phyloP scores from a whole-genome alignment of 1,140 invertebrate species.

The Drosophila sturtevanti region DNA sequence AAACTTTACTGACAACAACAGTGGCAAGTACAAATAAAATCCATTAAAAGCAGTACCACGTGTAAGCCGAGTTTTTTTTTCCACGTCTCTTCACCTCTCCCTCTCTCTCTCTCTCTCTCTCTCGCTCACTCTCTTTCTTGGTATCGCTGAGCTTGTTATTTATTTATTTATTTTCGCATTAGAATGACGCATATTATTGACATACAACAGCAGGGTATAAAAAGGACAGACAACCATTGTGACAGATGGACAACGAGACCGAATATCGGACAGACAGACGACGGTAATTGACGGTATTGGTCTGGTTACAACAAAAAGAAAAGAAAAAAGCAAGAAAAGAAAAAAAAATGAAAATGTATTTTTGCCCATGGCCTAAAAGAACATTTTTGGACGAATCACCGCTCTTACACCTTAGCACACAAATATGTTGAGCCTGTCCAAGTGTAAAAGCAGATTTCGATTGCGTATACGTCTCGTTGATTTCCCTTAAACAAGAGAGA shows the following conservation, averaged over 20 bases:
- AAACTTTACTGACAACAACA: constrained; percentile 20
- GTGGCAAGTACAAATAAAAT: constrained; percentile 79
- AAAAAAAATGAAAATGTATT: too few species aligned
- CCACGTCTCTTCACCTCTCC: not conserved
- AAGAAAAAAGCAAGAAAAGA: too few species aligned
- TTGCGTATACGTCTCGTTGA: not conserved
- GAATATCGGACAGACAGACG: not conserved
- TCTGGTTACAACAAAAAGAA: constrained; percentile 22
- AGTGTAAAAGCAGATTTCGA: constrained; percentile 53
- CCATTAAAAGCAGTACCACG: constrained; percentile 74
- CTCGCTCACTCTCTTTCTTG: not conserved
- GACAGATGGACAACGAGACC: not conserved
- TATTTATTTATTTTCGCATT: constrained; percentile 56
- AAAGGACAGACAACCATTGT: constrained; percentile 7
- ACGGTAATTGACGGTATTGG: constrained; percentile 48
- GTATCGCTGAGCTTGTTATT: constrained; percentile 31
- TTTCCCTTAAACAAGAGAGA: constrained; percentile 11
- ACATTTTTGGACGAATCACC: constrained; percentile 25
- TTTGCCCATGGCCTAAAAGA: constrained; percentile 48
- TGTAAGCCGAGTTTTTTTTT: constrained; percentile 64
- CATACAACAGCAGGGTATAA: constrained; percentile 32
- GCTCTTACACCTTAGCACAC: constrained; percentile 1
- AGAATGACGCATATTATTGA: constrained; percentile 77
- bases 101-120: not conserved
- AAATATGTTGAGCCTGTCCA: constrained; percentile 44